Percentiles rank a stretch among this genome's conserved stretches.
These are phyloP conservation scores for Semotilus atromaculatus DNA, from an alignment of 2,797 vertebrate genomes.

Conservation along the genomic window DNA sequence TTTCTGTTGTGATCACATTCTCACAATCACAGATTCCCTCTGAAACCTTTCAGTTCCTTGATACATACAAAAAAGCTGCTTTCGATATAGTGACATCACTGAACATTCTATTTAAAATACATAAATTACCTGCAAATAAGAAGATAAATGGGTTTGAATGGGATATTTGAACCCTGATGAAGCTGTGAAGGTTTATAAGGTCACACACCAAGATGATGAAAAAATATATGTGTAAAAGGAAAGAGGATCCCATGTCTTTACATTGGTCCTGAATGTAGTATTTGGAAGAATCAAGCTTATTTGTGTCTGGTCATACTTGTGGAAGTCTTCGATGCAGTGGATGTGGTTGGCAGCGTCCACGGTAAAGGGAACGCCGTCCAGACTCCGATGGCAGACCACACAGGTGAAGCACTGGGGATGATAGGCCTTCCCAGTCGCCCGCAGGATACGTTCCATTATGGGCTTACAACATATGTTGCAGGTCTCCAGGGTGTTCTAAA, in stretches of 20 bases:
- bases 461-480: conserved; percentile 94
- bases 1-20: conserved; percentile 61
- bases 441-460: conserved; percentile 97
- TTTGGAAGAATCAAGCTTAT: conserved; percentile 8
- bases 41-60: conserved; percentile 56
- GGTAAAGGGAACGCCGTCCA: conserved; percentile 97
- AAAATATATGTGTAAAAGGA: background rate
- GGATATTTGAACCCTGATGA: background rate
- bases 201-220: background rate
- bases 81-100: background rate
- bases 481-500: conserved; percentile 94
- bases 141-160: background rate
- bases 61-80: conserved; percentile 8
- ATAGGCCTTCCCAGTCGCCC: conserved; percentile 96
- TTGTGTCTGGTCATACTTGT: conserved; percentile 81
- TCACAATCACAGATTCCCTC: conserved; percentile 47
- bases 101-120: background rate
- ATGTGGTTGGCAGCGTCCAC: conserved; percentile 96
- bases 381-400: conserved; percentile 93
- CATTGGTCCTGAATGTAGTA: background rate
- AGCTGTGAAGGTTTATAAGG: background rate
- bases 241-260: background rate
- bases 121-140: background rate
- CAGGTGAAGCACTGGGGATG: conserved; percentile 99
- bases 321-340: conserved; percentile 99